phyloP scores from a whole-genome alignment of 2,888 invertebrate genomes.

The Ennomos fuscantarius region DNA sequence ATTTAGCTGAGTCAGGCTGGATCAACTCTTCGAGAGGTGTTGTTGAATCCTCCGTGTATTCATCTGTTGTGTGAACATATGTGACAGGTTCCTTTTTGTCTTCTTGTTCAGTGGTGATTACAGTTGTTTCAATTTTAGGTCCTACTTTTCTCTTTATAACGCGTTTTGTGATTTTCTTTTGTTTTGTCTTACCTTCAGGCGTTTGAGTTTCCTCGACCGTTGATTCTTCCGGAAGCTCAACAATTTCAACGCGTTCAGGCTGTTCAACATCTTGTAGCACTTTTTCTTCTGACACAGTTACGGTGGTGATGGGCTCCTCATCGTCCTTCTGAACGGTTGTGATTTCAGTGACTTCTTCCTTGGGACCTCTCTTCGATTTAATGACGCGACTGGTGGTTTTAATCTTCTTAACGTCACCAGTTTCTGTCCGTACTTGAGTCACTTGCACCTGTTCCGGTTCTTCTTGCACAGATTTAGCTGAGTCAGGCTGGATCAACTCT shows the following conservation, averaged over 20 bases:
- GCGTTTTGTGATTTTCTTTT: constrained; percentile 51
- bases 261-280: constrained; percentile 46
- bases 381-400: no score
- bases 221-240: constrained; percentile 60
- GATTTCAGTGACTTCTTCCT: no score
- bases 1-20: constrained; percentile 43
- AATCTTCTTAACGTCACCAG: no score
- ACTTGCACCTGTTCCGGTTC: no score
- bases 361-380: no score
- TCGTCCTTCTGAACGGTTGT: no score
- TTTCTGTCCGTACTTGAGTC: no score
- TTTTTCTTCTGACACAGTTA: constrained; percentile 39
- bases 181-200: constrained; percentile 50
- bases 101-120: no score
- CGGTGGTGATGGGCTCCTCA: constrained; percentile 37
- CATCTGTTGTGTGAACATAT: constrained; percentile 51
- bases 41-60: constrained; percentile 36
- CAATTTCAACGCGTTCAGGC: constrained; percentile 25
- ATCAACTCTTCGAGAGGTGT: constrained; percentile 32
- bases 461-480: no score
- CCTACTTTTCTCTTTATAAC: no score
- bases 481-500: no score
- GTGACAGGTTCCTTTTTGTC: constrained; percentile 44
- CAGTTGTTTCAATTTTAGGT: no score
- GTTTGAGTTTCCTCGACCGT: constrained; percentile 48